A percentile compares a stretch with the other conserved stretches of the same genome.
phyloP scores from a whole-genome alignment of 2,888 invertebrate genomes.

The Altica lythri region DNA sequence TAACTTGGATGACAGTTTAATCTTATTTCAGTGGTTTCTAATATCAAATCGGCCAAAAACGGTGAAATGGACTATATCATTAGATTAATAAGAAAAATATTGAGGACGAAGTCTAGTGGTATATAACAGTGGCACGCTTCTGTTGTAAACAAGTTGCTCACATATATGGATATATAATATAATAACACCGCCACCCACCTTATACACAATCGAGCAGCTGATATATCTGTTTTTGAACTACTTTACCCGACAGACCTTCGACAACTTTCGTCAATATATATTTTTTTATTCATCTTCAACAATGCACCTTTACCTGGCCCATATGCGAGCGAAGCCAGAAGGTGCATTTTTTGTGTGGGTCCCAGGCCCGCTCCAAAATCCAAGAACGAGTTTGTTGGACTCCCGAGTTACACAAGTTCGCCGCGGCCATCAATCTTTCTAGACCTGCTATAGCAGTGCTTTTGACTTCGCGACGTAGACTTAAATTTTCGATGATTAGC shows the following conservation, averaged over 20 bases:
- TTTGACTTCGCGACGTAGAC: neutral
- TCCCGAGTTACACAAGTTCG: slow-evolving; percentile 1
- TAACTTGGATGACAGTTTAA: too few relatives aligned
- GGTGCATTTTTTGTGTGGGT: neutral
- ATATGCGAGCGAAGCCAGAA: neutral
- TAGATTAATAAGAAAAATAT: too few relatives aligned
- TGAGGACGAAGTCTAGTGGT: too few relatives aligned
- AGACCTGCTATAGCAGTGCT: neutral
- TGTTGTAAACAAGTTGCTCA: too few relatives aligned
- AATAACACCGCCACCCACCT: too few relatives aligned
- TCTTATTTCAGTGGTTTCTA: too few relatives aligned
- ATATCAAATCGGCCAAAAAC: too few relatives aligned
- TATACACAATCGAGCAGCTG: too few relatives aligned
- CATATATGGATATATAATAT: too few relatives aligned
- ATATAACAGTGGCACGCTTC: too few relatives aligned
- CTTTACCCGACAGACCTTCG: neutral
- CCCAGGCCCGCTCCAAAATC: neutral
- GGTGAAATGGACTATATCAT: too few relatives aligned
- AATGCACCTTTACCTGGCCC: slow-evolving; percentile 3
- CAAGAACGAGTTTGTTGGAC: neutral
- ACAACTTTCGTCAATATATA: too few relatives aligned
- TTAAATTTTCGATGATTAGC: neutral
- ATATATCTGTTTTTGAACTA: neutral
- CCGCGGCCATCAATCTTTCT: slow-evolving; percentile 1
- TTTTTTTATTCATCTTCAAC: neutral